Percentiles rank a stretch among this genome's conserved stretches.
Conservation (phyloP, 2,888 invertebrate species). For the Idaea biselata region DNA sequence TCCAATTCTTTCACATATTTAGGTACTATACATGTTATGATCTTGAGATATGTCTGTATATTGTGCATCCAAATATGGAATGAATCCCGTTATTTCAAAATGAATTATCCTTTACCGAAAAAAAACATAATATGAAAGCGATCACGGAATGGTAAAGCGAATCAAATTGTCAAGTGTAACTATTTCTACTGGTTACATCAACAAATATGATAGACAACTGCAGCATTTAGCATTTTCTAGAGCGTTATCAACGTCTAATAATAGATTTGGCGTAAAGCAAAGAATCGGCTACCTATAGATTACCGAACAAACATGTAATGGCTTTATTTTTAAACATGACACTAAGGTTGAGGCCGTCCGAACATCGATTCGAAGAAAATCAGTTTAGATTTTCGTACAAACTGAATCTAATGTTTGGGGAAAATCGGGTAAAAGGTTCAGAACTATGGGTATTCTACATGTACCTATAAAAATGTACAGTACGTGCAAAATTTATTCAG, state of each 20-base stretch:
- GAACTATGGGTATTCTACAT: neutral
- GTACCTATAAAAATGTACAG: neutral
- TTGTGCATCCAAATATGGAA: too few relatives aligned
- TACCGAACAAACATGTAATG: constrained; percentile 45
- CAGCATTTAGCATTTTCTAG: constrained; percentile 4
- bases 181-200: neutral
- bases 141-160: neutral
- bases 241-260: constrained; percentile 41
- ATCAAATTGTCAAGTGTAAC: neutral
- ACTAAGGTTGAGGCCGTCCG: constrained; percentile 53
- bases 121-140: too few relatives aligned
- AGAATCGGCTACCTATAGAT: constrained; percentile 46
- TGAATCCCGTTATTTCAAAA: too few relatives aligned
- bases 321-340: constrained; percentile 49
- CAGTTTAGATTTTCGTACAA: neutral
- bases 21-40: too few relatives aligned
- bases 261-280: constrained; percentile 52
- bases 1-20: too few relatives aligned
- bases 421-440: neutral
- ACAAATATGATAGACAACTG: constrained; percentile 3
- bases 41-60: too few relatives aligned
- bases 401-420: neutral
- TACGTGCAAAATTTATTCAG: too few relatives aligned
- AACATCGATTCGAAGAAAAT: constrained; percentile 9
- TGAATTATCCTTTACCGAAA: too few relatives aligned